Evolutionary conservation across 2,888 invertebrate species (phyloP).

Genomic region (Cabera pusaria): DNA sequence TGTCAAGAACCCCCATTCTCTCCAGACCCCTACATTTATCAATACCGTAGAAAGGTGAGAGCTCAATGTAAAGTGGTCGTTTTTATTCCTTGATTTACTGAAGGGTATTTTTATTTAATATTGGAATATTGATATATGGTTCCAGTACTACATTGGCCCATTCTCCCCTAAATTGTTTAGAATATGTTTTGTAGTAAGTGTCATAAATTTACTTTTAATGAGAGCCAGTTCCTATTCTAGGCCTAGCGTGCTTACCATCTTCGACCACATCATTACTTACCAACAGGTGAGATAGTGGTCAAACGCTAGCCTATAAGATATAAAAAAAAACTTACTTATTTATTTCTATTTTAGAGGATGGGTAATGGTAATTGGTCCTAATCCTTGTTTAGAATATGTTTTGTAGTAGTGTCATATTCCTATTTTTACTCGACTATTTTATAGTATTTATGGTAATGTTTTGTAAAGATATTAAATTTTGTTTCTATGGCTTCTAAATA

Average conservation of each 20-base stretch:
- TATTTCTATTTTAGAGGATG: too few relatives aligned
- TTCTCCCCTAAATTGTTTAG: slow-evolving; percentile 56
- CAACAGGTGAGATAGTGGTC: too few relatives aligned
- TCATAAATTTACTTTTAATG: slow-evolving; percentile 46
- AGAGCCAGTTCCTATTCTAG: too few relatives aligned
- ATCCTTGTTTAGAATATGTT: too few relatives aligned
- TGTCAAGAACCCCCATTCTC: slow-evolving; percentile 42
- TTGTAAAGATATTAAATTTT: slow-evolving; percentile 1
- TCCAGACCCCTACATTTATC: slow-evolving; percentile 36
- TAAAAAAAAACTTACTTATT: too few relatives aligned
- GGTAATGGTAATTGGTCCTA: too few relatives aligned
- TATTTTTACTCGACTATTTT: slow-evolving; percentile 45
- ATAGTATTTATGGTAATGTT: slow-evolving; percentile 5
- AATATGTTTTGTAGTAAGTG: slow-evolving; percentile 43
- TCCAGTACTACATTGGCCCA: slow-evolving; percentile 47
- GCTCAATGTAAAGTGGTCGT: slow-evolving; percentile 49
- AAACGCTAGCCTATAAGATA: too few relatives aligned
- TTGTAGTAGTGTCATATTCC: too few relatives aligned
- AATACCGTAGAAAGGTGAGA: slow-evolving; percentile 27
- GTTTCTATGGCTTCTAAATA: too few relatives aligned
- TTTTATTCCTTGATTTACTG: slow-evolving; percentile 66
- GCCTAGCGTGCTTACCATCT: too few relatives aligned
- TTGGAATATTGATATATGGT: slow-evolving; percentile 75
- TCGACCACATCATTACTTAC: too few relatives aligned
- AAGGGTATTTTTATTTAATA: slow-evolving; percentile 76